Evolutionary conservation across 2,113 vertebrate genomes (phyloP).

Genomic region (Platysteira castanea): DNA sequence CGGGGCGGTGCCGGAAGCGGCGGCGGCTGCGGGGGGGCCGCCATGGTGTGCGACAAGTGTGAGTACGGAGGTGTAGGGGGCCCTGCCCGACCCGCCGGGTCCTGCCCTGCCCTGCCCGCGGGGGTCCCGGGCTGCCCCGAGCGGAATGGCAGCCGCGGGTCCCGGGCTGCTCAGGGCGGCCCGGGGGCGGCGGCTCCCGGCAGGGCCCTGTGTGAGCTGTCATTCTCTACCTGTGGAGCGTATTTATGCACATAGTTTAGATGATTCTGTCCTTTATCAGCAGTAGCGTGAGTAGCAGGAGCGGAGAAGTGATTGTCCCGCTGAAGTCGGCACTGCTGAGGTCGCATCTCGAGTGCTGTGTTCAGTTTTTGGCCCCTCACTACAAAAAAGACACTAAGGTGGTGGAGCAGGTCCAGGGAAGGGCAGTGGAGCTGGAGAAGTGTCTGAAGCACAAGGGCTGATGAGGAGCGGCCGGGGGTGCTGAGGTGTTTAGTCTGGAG

Average conservation of each 20-base stretch:
- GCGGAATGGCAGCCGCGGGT: neutral
- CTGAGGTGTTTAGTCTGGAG: neutral
- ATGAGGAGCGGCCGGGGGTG: neutral
- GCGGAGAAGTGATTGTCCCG: neutral
- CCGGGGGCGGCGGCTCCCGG: neutral
- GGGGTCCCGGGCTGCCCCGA: neutral
- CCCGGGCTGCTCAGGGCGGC: neutral
- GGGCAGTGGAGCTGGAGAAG: neutral
- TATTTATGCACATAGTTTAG: fast-evolving
- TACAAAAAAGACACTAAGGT: fast-evolving
- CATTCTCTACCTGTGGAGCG: neutral
- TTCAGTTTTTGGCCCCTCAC: too few species aligned
- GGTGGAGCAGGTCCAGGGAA: neutral
- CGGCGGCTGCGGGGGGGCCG: neutral
- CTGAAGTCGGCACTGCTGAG: neutral
- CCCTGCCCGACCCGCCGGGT: fast-evolving
- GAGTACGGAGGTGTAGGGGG: neutral
- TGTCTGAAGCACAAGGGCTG: neutral
- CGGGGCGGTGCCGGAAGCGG: neutral
- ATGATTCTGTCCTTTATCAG: fast-evolving
- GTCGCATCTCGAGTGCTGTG: neutral
- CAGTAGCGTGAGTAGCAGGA: neutral
- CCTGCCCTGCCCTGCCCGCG: fast-evolving
- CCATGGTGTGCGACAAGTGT: constrained; percentile 69
- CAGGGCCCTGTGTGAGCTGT: neutral